Percentiles rank a stretch among this genome's conserved stretches.
phyloP scores from a whole-genome alignment of 2,888 invertebrate species.

The Herminia tarsipennalis region DNA sequence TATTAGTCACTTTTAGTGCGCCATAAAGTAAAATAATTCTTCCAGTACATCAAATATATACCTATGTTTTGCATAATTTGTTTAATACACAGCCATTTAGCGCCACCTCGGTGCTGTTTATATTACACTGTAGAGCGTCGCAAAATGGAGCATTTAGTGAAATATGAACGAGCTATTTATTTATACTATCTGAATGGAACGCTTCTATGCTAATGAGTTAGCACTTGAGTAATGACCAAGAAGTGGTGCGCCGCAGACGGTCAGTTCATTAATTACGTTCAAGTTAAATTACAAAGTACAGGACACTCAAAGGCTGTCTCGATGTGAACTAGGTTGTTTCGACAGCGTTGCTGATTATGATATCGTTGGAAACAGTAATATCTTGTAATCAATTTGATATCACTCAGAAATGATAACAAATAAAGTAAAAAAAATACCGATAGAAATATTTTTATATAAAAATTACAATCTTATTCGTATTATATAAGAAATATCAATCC shows the following conservation, averaged over 20 bases:
- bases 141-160: slow-evolving; percentile 13
- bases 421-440: too few relatives aligned
- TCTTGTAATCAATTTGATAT: too few relatives aligned
- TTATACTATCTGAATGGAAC: slow-evolving; percentile 32
- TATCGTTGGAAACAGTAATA: too few relatives aligned
- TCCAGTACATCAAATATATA: slow-evolving; percentile 21
- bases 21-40: slow-evolving; percentile 33
- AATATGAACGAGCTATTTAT: slow-evolving; percentile 25
- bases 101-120: slow-evolving; percentile 16
- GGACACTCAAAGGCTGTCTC: slow-evolving; percentile 24
- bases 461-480: too few relatives aligned
- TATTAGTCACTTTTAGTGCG: slow-evolving; percentile 29
- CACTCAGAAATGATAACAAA: too few relatives aligned
- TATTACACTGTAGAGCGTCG: slow-evolving; percentile 4
- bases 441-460: too few relatives aligned
- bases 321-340: slow-evolving; percentile 15
- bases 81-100: slow-evolving; percentile 21
- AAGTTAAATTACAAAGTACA: slow-evolving; percentile 54
- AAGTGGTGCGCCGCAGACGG: slow-evolving; percentile 52
- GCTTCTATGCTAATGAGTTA: slow-evolving; percentile 49
- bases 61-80: slow-evolving; percentile 39
- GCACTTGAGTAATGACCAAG: slow-evolving; percentile 51
- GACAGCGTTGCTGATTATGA: slow-evolving; percentile 29
- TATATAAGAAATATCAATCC: too few relatives aligned
- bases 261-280: slow-evolving; percentile 64